phyloP scores from a whole-genome alignment of 2,888 invertebrate genomes.

The Drosophila setosimentum region DNA sequence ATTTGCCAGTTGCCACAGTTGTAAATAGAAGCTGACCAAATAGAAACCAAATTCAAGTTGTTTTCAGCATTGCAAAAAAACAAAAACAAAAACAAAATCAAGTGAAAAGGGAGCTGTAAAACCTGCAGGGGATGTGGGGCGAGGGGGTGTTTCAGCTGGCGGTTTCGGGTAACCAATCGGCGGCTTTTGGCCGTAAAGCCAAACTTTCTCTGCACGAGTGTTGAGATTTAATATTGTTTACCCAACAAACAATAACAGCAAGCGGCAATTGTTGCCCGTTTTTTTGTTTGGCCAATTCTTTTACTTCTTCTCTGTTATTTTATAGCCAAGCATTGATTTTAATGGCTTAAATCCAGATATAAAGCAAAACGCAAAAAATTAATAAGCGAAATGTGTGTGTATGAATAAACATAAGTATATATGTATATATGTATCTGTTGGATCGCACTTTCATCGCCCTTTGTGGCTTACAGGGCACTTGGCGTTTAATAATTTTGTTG shows the following conservation, averaged over 20 bases:
- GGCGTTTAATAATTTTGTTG: slow-evolving; percentile 69
- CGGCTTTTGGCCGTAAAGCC: slow-evolving; percentile 58
- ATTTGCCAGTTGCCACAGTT: slow-evolving; percentile 61
- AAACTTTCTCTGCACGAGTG: slow-evolving; percentile 79
- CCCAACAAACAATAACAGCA: slow-evolving; percentile 33
- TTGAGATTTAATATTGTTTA: slow-evolving; percentile 80
- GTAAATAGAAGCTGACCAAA: slow-evolving; percentile 38
- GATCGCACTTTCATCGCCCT: slow-evolving; percentile 76
- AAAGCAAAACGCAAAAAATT: slow-evolving; percentile 53
- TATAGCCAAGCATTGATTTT: slow-evolving; percentile 68
- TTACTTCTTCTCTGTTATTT: background rate
- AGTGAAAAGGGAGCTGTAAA: slow-evolving; percentile 26
- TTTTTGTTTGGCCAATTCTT: slow-evolving; percentile 46
- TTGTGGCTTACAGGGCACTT: slow-evolving; percentile 61
- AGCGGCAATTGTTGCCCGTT: slow-evolving; percentile 62
- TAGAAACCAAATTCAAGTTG: slow-evolving; percentile 40
- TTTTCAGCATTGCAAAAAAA: slow-evolving; percentile 61
- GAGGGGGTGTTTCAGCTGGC: slow-evolving; percentile 16
- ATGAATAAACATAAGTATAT: background rate
- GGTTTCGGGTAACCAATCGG: background rate
- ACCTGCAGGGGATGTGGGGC: background rate
- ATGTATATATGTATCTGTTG: slow-evolving; percentile 13
- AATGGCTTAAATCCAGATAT: slow-evolving; percentile 62
- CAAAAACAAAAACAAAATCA: slow-evolving; percentile 41
- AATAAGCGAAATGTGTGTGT: slow-evolving; percentile 60